Percentiles rank a stretch among this genome's conserved stretches.
Evolutionary conservation across 1,140 invertebrate genomes (phyloP).

Genomic region (Drosophila ohnishii): DNA sequence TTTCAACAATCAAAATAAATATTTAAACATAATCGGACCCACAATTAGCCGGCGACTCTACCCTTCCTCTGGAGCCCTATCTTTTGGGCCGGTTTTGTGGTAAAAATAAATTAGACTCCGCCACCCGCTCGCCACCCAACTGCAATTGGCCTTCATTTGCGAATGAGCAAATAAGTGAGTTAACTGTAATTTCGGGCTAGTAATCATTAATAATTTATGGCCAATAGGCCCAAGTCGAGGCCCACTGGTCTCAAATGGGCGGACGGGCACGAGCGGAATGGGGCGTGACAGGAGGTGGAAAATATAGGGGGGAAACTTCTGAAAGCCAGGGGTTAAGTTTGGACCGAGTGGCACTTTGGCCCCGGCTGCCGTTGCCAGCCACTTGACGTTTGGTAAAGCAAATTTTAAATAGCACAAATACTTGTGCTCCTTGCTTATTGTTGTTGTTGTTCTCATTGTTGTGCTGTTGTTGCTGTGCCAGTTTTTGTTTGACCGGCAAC

Average conservation of each 20-base stretch:
- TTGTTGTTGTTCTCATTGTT: constrained; percentile 29
- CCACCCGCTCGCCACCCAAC: constrained; percentile 5
- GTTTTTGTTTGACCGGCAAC: constrained; percentile 73
- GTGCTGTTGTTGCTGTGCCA: constrained; percentile 54
- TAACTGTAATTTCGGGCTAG: constrained; percentile 79
- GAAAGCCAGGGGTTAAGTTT: constrained; percentile 39
- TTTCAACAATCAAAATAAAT: constrained; percentile 76
- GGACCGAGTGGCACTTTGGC: constrained; percentile 62
- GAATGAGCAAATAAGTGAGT: constrained; percentile 81
- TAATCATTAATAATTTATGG: constrained; percentile 81
- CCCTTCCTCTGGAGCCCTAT: constrained; percentile 8
- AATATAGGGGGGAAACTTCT: background rate
- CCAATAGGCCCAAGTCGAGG: constrained; percentile 55
- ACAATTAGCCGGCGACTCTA: constrained; percentile 60
- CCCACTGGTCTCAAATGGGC: constrained; percentile 2
- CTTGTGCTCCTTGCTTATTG: constrained; percentile 47
- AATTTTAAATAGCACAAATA: constrained; percentile 77
- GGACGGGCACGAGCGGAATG: background rate
- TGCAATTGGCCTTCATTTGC: constrained; percentile 80
- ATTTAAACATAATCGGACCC: constrained; percentile 68
- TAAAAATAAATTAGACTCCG: constrained; percentile 63
- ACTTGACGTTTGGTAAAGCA: constrained; percentile 72
- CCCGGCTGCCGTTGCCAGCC: constrained; percentile 59
- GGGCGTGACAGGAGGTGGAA: constrained; percentile 5
- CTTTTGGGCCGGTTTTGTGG: constrained; percentile 44